A percentile compares a stretch with the other conserved stretches of the same genome.
Conservation (phyloP, 1,140 invertebrate genomes). For the Homalodisca vitripennis region DNA sequence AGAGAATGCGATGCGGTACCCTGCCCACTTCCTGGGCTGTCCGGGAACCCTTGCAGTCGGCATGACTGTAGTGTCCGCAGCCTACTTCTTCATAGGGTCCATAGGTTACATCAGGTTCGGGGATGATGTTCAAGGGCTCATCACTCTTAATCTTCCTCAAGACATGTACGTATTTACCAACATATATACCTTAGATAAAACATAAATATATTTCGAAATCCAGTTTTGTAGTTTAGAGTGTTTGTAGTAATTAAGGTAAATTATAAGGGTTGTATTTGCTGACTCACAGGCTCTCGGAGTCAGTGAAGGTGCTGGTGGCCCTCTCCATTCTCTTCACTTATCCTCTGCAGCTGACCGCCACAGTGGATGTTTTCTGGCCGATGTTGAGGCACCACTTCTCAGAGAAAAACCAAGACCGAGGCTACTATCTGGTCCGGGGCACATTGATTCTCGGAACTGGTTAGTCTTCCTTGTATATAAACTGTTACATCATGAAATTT, state of each 20-base stretch:
- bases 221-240: too few species aligned
- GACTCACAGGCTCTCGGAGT: constrained; percentile 70
- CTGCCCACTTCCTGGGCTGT: constrained; percentile 73
- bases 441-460: constrained; percentile 54
- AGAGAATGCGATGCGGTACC: constrained; percentile 87
- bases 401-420: constrained; percentile 56
- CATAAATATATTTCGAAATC: too few species aligned
- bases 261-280: too few species aligned
- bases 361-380: constrained; percentile 37
- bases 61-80: constrained; percentile 78
- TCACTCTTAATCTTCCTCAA: constrained; percentile 70
- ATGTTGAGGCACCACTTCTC: constrained; percentile 38
- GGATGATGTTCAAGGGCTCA: constrained; percentile 59
- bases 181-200: too few species aligned
- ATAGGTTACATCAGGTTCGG: constrained; percentile 82
- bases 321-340: constrained; percentile 91
- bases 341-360: constrained; percentile 67
- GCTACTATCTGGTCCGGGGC: constrained; percentile 64
- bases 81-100: constrained; percentile 85
- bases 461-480: too few species aligned
- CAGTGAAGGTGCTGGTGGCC: constrained; percentile 81
- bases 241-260: too few species aligned
- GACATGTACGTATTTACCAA: constrained; percentile 10
- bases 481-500: too few species aligned
- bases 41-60: constrained; percentile 84